Evolutionary conservation across 2,888 invertebrate genomes (phyloP), one percentile per base, ranked within the genome.

Genomic region (Tetheella fluctuosa): DNA sequence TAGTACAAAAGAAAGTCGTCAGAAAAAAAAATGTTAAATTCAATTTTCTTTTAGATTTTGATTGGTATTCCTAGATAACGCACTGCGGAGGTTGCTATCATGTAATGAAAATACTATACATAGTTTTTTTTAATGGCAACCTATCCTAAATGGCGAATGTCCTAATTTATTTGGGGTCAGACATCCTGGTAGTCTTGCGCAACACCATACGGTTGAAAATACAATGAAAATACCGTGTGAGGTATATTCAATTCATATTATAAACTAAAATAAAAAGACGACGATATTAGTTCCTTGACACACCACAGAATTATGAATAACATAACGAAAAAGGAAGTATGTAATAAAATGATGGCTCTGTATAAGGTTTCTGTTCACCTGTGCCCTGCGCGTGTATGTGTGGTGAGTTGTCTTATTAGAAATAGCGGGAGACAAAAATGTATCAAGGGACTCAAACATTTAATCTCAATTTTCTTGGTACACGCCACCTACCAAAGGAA

Each of bases 401-500:
- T 42, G 52, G 37, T 34, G 59, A 67, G 69, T 64, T 67, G 57
- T 66, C 54, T 64, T 72, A 67, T 71, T 74, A 39, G 39, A 74
- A 64, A 68, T 61, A 65, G 52, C 63, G 55, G 57, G 60, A 56
- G 60, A 53, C 52, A 52, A 65, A 74, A 71, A 65, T 71, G 68
- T 72, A 60, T 69, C 70, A 67, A 63, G 65, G 65, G 69, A 63
- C 60, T 61, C 62, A 64, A 39, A 62, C 62, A 74, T 72, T 76
- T 69, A 69, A 74, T 76, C 71, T 70, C 73, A 74, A 76, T 74
- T 68, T 76, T 66, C 63, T 60, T 62, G 65, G 65, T 48, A 68
- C 68, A 57, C 61, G 34, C 2, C 3, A 64, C 58, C 54, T 37
- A n/a, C 5, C 39, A 34, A 34, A 15, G n/a, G 12, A 15, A 39